A percentile compares a stretch with the other conserved stretches of the same genome.
Conservation (phyloP, 2,888 invertebrate species). For the Sesia bembeciformis region DNA sequence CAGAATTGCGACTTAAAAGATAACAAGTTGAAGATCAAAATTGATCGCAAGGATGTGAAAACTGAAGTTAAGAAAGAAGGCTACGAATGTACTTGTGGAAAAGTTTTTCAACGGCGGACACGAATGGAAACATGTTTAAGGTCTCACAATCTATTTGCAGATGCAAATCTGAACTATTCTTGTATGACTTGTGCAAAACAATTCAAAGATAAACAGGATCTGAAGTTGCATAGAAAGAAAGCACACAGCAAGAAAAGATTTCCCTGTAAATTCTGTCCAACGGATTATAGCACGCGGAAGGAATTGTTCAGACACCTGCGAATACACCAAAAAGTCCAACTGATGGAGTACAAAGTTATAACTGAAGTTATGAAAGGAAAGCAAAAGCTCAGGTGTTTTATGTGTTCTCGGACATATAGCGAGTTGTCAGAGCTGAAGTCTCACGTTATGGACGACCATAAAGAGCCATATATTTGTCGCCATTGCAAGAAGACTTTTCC, state of each 20-base stretch:
- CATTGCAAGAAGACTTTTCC: conserved; percentile 45
- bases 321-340: conserved; percentile 57
- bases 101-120: conserved; percentile 43
- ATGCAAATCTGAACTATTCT: conserved; percentile 23
- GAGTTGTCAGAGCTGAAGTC: conserved; percentile 51
- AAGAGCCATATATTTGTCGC: conserved; percentile 48
- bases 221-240: conserved; percentile 44
- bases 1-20: not conserved
- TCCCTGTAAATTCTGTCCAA: conserved; percentile 63
- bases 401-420: conserved; percentile 45
- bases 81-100: conserved; percentile 56
- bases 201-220: conserved; percentile 46
- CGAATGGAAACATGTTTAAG: conserved; percentile 57
- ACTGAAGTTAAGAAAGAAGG: conserved; percentile 22
- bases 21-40: conserved; percentile 5
- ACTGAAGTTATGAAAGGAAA: conserved; percentile 55
- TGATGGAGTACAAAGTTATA: conserved; percentile 64
- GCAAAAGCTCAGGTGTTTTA: conserved; percentile 53
- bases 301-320: conserved; percentile 59
- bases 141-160: conserved; percentile 39
- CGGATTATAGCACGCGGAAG: conserved; percentile 56
- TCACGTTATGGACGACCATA: conserved; percentile 59
- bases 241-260: conserved; percentile 47
- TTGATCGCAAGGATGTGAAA: conserved; percentile 4
- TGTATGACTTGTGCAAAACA: conserved; percentile 48